These are phyloP conservation scores for Microcebus jonahi DNA, from an alignment of 2,113 vertebrate genomes.

Conservation along the genomic window DNA sequence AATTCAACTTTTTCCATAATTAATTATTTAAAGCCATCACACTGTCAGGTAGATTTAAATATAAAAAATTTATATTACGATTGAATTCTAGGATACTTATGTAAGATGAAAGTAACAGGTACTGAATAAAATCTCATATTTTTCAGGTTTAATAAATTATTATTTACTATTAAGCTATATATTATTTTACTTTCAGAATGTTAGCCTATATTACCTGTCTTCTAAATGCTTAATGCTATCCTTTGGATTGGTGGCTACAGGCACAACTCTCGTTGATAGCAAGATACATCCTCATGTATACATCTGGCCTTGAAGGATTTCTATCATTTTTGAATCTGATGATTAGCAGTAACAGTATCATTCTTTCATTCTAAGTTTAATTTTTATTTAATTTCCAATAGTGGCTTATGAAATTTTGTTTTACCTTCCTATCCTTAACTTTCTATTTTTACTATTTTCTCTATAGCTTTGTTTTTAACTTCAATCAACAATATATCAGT, in stretches of 20 bases:
- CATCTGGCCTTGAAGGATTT: neutral
- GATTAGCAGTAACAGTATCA: neutral
- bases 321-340: neutral
- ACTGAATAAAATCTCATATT: neutral
- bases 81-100: neutral
- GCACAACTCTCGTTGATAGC: fast-evolving
- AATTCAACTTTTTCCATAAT: neutral
- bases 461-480: neutral
- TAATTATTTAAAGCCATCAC: neutral
- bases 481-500: neutral
- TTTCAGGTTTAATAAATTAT: neutral
- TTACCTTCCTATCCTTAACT: neutral
- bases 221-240: neutral
- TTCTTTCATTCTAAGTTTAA: neutral
- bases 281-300: neutral
- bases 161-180: neutral
- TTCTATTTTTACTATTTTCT: neutral
- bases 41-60: neutral
- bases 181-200: neutral
- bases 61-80: neutral
- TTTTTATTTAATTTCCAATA: neutral
- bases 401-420: neutral
- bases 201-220: neutral
- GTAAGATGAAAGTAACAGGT: neutral
- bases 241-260: neutral